Percentiles rank a stretch among this genome's conserved stretches.
These are phyloP conservation scores for Plutella xylostella DNA, from an alignment of 2,888 invertebrate species.

Conservation along the genomic window DNA sequence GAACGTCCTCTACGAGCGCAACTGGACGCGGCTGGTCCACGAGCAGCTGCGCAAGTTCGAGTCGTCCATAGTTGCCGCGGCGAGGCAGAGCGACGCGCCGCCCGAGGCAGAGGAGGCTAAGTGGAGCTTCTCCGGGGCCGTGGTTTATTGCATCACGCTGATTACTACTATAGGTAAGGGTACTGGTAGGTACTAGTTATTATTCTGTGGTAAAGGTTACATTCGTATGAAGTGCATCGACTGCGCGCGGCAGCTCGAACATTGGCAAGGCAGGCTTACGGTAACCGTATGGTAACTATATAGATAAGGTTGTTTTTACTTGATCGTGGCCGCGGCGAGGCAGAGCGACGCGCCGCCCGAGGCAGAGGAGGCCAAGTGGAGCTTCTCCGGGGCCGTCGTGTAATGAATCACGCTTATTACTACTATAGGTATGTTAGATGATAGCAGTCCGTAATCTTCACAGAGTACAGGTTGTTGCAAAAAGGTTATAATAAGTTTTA, in stretches of 20 bases:
- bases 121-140: slow-evolving; percentile 87
- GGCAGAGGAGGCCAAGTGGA: slow-evolving; percentile 76
- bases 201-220: too few species aligned
- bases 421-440: slow-evolving; percentile 84
- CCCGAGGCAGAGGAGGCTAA: slow-evolving; percentile 65
- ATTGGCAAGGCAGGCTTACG: too few species aligned
- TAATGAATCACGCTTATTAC: slow-evolving; percentile 90
- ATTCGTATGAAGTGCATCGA: too few species aligned
- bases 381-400: slow-evolving; percentile 84
- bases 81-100: slow-evolving; percentile 63
- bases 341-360: slow-evolving; percentile 52
- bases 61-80: slow-evolving; percentile 80
- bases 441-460: too few species aligned
- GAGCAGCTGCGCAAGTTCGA: slow-evolving; percentile 84
- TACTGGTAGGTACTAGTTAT: too few species aligned
- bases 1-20: slow-evolving; percentile 85
- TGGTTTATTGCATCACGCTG: slow-evolving; percentile 87
- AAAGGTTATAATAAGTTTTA: too few species aligned
- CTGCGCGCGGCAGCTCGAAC: too few species aligned
- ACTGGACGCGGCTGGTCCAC: slow-evolving; percentile 86
- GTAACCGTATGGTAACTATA: too few species aligned
- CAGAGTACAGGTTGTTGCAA: too few species aligned
- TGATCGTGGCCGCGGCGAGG: slow-evolving; percentile 81
- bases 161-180: slow-evolving; percentile 86
- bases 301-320: too few species aligned